Evolutionary conservation across 2,888 invertebrate genomes (phyloP).

Genomic region (Callosobruchus maculatus): DNA sequence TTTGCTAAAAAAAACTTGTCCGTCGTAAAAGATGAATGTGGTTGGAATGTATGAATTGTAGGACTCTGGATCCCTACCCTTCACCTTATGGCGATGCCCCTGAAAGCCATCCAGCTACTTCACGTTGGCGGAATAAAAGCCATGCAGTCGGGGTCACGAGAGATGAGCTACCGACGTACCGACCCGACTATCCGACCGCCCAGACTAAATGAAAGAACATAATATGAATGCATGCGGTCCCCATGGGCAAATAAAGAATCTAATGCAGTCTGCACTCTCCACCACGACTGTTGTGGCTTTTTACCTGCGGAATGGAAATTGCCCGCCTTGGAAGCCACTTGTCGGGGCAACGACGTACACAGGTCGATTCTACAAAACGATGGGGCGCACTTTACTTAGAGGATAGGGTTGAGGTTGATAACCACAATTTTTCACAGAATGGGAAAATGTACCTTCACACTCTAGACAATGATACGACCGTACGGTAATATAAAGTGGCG

Average conservation of each 20-base stretch:
- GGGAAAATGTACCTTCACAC: too few relatives aligned
- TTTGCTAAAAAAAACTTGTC: too few relatives aligned
- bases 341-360: not conserved
- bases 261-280: constrained; percentile 32
- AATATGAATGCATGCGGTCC: constrained; percentile 41
- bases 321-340: constrained; percentile 15
- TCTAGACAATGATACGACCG: too few relatives aligned
- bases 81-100: not conserved
- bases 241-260: constrained; percentile 40
- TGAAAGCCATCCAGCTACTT: not conserved
- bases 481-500: too few relatives aligned
- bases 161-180: not conserved
- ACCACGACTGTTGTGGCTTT: constrained; percentile 10
- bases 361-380: not conserved
- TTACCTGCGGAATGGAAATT: constrained; percentile 30
- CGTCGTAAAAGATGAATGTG: too few relatives aligned
- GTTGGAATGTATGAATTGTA: too few relatives aligned
- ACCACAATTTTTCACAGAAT: too few relatives aligned
- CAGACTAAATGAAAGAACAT: constrained; percentile 36
- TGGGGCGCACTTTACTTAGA: too few relatives aligned
- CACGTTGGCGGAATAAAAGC: constrained; percentile 5
- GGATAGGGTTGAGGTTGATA: too few relatives aligned
- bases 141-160: not conserved
- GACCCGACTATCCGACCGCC: constrained; percentile 7
- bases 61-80: too few relatives aligned